Evolutionary conservation across 2,888 invertebrate genomes (phyloP), one percentile per base, ranked within the genome.

Genomic region (Brenthis ino): DNA sequence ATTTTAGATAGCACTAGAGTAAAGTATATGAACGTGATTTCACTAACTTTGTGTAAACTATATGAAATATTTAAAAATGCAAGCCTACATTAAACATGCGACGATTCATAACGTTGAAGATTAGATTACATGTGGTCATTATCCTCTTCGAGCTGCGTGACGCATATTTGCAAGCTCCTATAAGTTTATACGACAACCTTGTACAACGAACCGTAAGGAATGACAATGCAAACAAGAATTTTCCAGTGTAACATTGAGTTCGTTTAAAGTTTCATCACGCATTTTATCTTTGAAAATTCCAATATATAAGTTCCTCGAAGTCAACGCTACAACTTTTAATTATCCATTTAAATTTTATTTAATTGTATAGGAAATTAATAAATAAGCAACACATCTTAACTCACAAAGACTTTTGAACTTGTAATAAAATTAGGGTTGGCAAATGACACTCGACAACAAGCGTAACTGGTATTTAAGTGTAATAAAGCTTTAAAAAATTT

Each of bases 101-200:
- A 69, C 71, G 69, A 70, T 71, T 74, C 70, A 60, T 70, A 69
- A 57, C 48, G 57, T 67, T 69, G 77, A 55, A 87, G 89, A 89
- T 89, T 88, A 89, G 89, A 89, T 89, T 88, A 86, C 86, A 79
- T 75, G 76, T 86, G 89, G 89, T 88, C 89, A 84, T 88, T 89
- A 87, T 85, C 88, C 74, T 72, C 60, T 56, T 48, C 50, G 48
- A 64, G 48, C 56, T 48, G 37, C 50, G 54, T 74, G 74, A 74
- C 74, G 72, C 72, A 69, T 69, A n/a, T 68, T 63, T 67, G 66
- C 68, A 69, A 67, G 56, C 69, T 69, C 54, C 64, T 61, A 64
- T 13, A 67, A 58, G 51, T 57, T 68, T 53, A 50, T 48, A 24
- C 16, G 53, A 12, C 66, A 67, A 61, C 69, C 72, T 67, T 64